A percentile compares a stretch with the other conserved stretches of the same genome.
Conservation (phyloP, 2,888 invertebrate genomes). For the Pandemis corylana region DNA sequence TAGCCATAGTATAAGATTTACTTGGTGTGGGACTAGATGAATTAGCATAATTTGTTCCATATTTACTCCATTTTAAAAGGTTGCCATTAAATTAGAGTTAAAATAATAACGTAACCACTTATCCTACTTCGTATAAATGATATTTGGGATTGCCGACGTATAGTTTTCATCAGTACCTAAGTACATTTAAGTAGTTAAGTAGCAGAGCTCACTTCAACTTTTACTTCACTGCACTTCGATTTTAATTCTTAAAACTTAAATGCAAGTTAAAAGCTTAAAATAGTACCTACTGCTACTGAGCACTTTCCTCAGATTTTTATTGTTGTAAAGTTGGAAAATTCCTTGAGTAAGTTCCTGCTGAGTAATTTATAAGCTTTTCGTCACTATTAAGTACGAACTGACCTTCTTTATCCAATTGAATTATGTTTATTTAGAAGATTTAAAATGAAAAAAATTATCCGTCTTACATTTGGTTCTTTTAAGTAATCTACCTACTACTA, state of each 20-base stretch:
- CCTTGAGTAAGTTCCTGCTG: constrained; percentile 51
- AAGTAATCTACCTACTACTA: too few relatives aligned
- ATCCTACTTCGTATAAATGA: background rate
- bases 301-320: constrained; percentile 64
- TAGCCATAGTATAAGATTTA: too few relatives aligned
- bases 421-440: background rate
- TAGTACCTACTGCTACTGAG: constrained; percentile 61
- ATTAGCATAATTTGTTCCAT: too few relatives aligned
- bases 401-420: background rate
- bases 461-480: too few relatives aligned
- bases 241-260: constrained; percentile 76
- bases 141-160: background rate
- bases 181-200: constrained; percentile 20
- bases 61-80: too few relatives aligned
- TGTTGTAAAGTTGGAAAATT: constrained; percentile 59
- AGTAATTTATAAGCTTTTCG: constrained; percentile 49
- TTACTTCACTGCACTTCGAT: constrained; percentile 67
- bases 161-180: background rate
- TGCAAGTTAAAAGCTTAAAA: constrained; percentile 75
- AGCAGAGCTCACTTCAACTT: constrained; percentile 55
- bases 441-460: too few relatives aligned
- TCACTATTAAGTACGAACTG: constrained; percentile 16
- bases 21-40: too few relatives aligned
- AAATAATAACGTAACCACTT: too few relatives aligned
- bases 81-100: too few relatives aligned